Percentiles rank a stretch among this genome's conserved stretches.
Evolutionary conservation across 2,797 vertebrate genomes (phyloP).

Genomic region (Luscinia luscinia): DNA sequence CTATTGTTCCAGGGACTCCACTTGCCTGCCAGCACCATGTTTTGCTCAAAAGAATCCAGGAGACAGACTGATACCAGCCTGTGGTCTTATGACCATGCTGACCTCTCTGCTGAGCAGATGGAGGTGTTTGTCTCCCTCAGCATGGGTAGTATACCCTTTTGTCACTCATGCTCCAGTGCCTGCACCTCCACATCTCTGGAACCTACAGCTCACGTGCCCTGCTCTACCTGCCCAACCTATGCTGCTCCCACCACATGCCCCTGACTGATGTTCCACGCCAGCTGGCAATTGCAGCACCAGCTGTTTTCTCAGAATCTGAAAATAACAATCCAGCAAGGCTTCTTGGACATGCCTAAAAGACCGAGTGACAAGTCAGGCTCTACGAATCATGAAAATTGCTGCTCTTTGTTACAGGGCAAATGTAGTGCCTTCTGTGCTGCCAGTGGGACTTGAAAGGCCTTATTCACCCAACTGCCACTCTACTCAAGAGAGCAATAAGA

Average conservation of each 20-base stretch:
- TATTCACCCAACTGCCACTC: not conserved
- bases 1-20: not conserved
- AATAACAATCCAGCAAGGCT: not conserved
- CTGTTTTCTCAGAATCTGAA: not conserved
- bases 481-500: constrained; percentile 19
- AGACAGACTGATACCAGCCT: not conserved
- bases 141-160: accelerated
- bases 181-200: not conserved
- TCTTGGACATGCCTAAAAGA: not conserved
- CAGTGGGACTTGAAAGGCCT: not conserved
- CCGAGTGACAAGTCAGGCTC: not conserved
- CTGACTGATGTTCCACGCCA: not conserved
- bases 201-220: accelerated
- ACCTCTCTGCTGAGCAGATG: not conserved
- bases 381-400: not conserved
- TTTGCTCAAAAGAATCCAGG: not conserved
- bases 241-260: accelerated
- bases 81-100: not conserved
- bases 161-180: not conserved
- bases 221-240: not conserved
- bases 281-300: not conserved
- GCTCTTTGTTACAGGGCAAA: not conserved
- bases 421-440: not conserved
- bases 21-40: not conserved
- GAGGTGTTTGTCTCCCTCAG: not conserved